phyloP scores from a whole-genome alignment of 2,797 vertebrate genomes.

The Clamator glandarius region DNA sequence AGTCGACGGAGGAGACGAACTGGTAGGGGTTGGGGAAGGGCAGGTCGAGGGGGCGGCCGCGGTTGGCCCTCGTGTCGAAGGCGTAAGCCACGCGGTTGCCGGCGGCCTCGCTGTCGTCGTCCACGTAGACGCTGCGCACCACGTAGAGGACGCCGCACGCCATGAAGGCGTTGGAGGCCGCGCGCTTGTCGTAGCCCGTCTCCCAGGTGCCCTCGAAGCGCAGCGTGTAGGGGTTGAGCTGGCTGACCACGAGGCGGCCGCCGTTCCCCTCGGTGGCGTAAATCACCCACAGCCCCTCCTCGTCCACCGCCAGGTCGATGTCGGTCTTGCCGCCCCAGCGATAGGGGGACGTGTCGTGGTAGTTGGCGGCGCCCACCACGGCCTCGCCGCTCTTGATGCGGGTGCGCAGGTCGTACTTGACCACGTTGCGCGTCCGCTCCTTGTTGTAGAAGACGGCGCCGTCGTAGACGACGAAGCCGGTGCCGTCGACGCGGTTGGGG shows the following conservation, averaged over 20 bases:
- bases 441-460: slow-evolving; percentile 98
- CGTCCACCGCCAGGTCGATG: slow-evolving; percentile 94
- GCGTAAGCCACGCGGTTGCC: slow-evolving; percentile 91
- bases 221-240: slow-evolving; percentile 95
- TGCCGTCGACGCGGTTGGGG: slow-evolving; percentile 93
- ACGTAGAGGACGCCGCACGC: slow-evolving; percentile 94
- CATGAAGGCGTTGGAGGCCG: slow-evolving; percentile 96
- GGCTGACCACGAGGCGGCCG: slow-evolving; percentile 91
- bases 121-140: slow-evolving; percentile 91
- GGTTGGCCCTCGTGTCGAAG: slow-evolving; percentile 90
- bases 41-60: slow-evolving; percentile 84
- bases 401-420: slow-evolving; percentile 92
- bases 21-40: slow-evolving; percentile 95
- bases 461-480: slow-evolving; percentile 94
- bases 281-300: slow-evolving; percentile 95
- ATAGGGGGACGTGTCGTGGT: slow-evolving; percentile 94
- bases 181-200: slow-evolving; percentile 91
- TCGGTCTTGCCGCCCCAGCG: slow-evolving; percentile 97
- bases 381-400: slow-evolving; percentile 97
- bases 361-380: slow-evolving; percentile 92
- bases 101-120: slow-evolving; percentile 90
- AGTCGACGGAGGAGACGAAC: slow-evolving; percentile 93
- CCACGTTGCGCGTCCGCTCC: slow-evolving; percentile 93
- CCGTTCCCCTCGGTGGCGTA: slow-evolving; percentile 94
- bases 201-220: slow-evolving; percentile 96